Evolutionary conservation across 2,888 invertebrate species (phyloP).

Genomic region (Sepiola atlantica): DNA sequence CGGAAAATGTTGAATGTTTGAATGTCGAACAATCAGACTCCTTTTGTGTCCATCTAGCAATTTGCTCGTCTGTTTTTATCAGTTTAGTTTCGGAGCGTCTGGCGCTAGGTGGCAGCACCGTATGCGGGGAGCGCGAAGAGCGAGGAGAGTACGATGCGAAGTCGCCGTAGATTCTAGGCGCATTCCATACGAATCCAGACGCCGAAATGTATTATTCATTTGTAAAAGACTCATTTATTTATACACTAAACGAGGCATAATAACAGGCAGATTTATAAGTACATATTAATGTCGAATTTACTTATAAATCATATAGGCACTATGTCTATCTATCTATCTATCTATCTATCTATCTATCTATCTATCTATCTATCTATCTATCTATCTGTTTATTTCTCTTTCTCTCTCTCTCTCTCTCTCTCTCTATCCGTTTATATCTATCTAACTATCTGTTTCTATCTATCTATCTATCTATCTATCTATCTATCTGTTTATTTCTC

Average conservation of each 20-base stretch:
- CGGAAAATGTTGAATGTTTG: slow-evolving; percentile 4
- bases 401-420: no score
- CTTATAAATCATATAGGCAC: neutral
- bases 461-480: no score
- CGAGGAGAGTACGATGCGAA: neutral
- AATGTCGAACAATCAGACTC: neutral
- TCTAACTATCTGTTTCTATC: no score
- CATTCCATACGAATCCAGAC: neutral
- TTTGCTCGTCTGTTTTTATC: neutral
- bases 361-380: no score
- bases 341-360: no score
- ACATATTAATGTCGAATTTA: neutral
- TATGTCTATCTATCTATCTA: no score
- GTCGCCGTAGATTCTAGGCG: neutral
- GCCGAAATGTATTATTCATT: neutral
- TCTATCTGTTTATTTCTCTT: no score
- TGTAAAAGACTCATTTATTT: no score
- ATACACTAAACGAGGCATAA: no score
- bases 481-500: no score
- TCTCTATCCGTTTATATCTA: no score
- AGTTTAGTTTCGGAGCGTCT: neutral
- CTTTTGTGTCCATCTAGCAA: slow-evolving; percentile 32
- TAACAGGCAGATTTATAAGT: neutral
- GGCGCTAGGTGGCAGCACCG: neutral
- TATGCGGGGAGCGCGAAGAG: neutral